Percentiles rank a stretch among this genome's conserved stretches.
Evolutionary conservation across 2,113 vertebrate species (phyloP).

Genomic region (Ictalurus furcatus): DNA sequence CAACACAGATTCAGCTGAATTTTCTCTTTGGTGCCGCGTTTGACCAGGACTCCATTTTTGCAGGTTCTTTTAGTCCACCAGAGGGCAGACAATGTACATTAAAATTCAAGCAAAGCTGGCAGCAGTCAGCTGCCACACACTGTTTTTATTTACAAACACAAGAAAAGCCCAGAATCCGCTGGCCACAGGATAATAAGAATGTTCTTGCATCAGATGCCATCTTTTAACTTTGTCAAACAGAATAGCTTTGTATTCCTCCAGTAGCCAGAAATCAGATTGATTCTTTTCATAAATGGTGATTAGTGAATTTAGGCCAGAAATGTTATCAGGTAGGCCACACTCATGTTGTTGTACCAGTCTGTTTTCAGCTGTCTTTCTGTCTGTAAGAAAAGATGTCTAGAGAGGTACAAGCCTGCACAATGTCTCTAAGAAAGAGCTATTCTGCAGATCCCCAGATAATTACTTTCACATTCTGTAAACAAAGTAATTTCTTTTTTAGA

Average conservation of each 20-base stretch:
- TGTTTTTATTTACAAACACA: not conserved
- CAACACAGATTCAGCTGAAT: not conserved
- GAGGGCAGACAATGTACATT: slow-evolving; percentile 35
- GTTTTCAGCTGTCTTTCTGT: slow-evolving; percentile 4
- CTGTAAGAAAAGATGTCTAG: not conserved
- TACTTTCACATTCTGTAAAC: slow-evolving; percentile 3
- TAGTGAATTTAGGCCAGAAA: not conserved
- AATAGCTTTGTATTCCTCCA: not conserved
- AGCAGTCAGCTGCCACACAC: not conserved
- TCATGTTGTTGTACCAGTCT: not conserved
- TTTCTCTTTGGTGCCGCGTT: not conserved
- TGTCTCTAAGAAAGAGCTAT: not conserved
- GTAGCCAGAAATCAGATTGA: not conserved
- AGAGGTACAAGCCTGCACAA: not conserved
- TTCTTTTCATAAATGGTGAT: not conserved
- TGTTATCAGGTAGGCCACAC: not conserved
- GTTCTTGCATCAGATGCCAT: not conserved
- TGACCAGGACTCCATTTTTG: not conserved
- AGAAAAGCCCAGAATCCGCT: not conserved
- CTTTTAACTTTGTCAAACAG: not conserved
- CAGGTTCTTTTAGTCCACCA: slow-evolving; percentile 20
- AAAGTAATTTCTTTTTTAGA: not conserved
- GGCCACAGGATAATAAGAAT: not conserved
- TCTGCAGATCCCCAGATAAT: not conserved
- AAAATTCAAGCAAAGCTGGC: not conserved